These are phyloP conservation scores for Ivindomyrus marchei DNA, from an alignment of 2,113 vertebrate genomes.

Conservation along the genomic window DNA sequence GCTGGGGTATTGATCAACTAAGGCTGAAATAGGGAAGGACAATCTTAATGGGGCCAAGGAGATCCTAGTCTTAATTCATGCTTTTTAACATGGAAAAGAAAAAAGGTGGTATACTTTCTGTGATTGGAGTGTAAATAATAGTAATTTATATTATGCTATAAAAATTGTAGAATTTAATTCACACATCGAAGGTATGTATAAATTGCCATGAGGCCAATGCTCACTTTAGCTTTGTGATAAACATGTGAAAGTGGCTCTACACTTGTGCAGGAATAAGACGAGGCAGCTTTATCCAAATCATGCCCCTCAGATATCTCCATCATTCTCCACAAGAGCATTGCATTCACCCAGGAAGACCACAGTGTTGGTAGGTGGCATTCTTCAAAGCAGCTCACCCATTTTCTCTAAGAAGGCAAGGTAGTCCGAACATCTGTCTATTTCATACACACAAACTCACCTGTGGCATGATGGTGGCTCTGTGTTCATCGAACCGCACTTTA, in stretches of 20 bases:
- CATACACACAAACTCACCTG: background rate
- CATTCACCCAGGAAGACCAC: background rate
- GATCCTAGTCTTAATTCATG: too few relatives aligned
- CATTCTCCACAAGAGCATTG: background rate
- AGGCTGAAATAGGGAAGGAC: background rate
- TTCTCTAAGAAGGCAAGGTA: background rate
- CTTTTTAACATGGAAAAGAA: background rate
- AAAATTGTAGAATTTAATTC: background rate
- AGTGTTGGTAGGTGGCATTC: background rate
- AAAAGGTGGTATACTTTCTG: background rate
- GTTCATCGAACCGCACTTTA: too few relatives aligned
- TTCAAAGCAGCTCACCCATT: background rate
- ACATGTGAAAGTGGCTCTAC: background rate
- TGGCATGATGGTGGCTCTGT: too few relatives aligned
- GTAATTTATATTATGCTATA: background rate
- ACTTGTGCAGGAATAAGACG: background rate
- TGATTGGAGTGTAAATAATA: background rate
- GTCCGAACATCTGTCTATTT: background rate
- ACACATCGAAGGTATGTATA: background rate
- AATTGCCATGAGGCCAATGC: background rate
- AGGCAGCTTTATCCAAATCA: background rate
- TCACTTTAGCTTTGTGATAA: background rate
- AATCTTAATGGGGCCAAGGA: background rate
- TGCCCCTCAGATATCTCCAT: background rate
- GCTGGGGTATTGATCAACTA: background rate